A percentile compares a stretch with the other conserved stretches of the same genome.
phyloP scores from a whole-genome alignment of 1,140 invertebrate species.

The Aphidius ervi region DNA sequence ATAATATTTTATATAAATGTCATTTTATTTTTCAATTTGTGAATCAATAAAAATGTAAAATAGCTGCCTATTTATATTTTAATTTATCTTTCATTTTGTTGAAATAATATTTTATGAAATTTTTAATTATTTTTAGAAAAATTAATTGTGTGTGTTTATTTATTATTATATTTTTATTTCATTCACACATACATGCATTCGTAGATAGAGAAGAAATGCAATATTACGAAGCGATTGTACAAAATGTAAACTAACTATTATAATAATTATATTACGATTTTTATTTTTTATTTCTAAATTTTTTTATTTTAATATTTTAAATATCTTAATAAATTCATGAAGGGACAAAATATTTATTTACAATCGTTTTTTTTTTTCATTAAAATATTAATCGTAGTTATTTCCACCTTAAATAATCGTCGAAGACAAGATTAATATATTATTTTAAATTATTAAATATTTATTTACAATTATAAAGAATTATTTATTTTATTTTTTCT shows the following conservation, averaged over 20 bases:
- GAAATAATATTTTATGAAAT: constrained; percentile 19
- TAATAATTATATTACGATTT: constrained; percentile 1
- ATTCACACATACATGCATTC: constrained; percentile 17
- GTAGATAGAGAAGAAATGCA: constrained; percentile 6
- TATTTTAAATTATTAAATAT: not conserved
- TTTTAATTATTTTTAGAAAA: constrained; percentile 13
- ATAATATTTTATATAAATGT: not conserved
- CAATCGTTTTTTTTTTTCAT: constrained; percentile 2
- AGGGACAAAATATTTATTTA: not conserved
- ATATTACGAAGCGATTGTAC: constrained; percentile 16
- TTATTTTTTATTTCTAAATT: too few relatives aligned
- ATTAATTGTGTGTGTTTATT: constrained; percentile 11
- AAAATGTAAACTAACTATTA: constrained; percentile 17
- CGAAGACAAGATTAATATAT: constrained; percentile 20
- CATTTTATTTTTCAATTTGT: constrained; percentile 25
- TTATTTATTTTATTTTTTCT: too few relatives aligned
- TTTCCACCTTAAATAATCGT: constrained; percentile 19
- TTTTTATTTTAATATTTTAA: not conserved
- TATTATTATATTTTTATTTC: constrained; percentile 11
- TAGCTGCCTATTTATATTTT: constrained; percentile 25
- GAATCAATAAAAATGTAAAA: constrained; percentile 25
- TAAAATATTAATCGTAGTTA: constrained; percentile 5
- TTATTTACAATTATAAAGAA: constrained; percentile 17
- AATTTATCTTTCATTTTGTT: too few relatives aligned
- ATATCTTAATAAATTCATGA: not conserved